Evolutionary conservation across 1,140 invertebrate species (phyloP), one percentile per base, ranked within the genome.

Genomic region (Bacillus rossius): DNA sequence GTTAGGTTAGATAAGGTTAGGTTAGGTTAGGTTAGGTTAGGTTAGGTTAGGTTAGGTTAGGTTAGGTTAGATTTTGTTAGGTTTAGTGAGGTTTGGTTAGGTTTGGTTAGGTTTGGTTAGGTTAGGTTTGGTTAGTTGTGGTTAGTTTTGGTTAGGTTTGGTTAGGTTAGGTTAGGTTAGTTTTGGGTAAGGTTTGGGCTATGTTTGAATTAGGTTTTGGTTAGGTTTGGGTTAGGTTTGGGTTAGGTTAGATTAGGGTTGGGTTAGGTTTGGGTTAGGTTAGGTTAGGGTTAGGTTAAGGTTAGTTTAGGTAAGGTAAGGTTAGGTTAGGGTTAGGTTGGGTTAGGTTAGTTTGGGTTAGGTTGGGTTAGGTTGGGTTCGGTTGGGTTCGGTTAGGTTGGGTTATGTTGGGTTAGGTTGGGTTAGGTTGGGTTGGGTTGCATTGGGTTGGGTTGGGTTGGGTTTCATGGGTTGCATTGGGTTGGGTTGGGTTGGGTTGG

Each of bases 51-150:
- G 42, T 61, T 61, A 40, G 56, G 48, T 56, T 59, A 16, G 60
- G 42, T 59, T 61, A 19, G 47, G 34, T 61, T 54, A 29, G 54
- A 45, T 60, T 60, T 16, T n/a, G 43, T 60, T 62, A 17, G 57
- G 50, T 61, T 61, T 34, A 52, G 45, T 62, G 37, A 8, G 51
- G 45, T 61, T 43, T 57, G 58, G 45, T 62, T 51, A 41, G 55
- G 38, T 62, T 62, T 41, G 61, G 45, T 62, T 62, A 42, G 58
- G 34, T 61, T 60, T 26, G 55, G 45, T 62, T 62, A 42, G 61
- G 45, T 62, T 62, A 49, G 59, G 43, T 61, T 61, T 16, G 60
- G 43, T 61, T 61, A 48, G 60, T 42, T 61, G 60, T 22, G 59
- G 29, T 61, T 61, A 51, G 60, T 42, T 61, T 61, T 22, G 60